Evolutionary conservation across 1,140 invertebrate species (phyloP).

Genomic region (Coelopa frigida): DNA sequence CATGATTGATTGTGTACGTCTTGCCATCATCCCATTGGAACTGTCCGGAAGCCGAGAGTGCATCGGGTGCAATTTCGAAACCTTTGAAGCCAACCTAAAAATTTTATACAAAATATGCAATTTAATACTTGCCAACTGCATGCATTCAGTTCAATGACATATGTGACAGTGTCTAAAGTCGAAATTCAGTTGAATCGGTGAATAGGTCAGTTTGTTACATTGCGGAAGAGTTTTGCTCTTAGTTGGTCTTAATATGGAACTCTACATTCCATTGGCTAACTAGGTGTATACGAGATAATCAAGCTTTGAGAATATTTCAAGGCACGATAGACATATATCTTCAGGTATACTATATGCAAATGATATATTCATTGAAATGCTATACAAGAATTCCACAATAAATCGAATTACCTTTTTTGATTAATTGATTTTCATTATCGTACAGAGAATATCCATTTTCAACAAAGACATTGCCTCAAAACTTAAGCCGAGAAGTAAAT

Average conservation of each 20-base stretch:
- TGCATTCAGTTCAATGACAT: not conserved
- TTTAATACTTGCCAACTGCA: not conserved
- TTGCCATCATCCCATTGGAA: conserved; percentile 78
- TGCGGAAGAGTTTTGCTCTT: no score
- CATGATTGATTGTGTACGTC: conserved; percentile 80
- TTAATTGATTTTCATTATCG: not conserved
- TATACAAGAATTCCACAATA: not conserved
- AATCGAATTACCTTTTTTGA: not conserved
- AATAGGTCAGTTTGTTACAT: conserved; percentile 10
- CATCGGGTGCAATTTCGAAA: conserved; percentile 70
- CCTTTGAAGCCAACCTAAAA: conserved; percentile 89
- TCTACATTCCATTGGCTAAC: no score
- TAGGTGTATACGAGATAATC: no score
- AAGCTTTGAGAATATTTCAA: no score
- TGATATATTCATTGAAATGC: not conserved
- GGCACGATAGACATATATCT: no score
- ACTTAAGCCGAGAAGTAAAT: no score
- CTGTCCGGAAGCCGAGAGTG: conserved; percentile 56
- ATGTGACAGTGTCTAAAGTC: conserved; percentile 1
- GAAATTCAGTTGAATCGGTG: not conserved
- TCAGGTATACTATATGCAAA: not conserved
- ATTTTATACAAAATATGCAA: conserved; percentile 21
- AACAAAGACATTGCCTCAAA: no score
- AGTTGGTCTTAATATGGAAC: no score
- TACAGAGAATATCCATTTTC: no score